phyloP scores from a whole-genome alignment of 1,140 invertebrate genomes.

The Sweltsa coloradensis region DNA sequence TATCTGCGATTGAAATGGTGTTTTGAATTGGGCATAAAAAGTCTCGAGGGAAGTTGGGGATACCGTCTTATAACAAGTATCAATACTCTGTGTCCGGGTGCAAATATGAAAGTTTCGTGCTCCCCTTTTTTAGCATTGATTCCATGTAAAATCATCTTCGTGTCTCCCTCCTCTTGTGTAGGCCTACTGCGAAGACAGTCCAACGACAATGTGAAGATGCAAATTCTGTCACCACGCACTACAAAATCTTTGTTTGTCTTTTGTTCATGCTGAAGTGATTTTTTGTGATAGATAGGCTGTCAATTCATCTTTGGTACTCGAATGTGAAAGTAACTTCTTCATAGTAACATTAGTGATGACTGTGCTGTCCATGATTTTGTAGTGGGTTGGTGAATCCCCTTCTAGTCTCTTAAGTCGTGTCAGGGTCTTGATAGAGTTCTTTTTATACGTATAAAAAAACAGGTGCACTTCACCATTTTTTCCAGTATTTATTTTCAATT shows the following conservation, averaged over 20 bases:
- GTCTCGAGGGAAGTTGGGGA: not conserved
- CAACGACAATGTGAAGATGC: constrained; percentile 3
- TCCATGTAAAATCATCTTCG: constrained; percentile 2
- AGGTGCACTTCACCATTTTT: constrained; percentile 1
- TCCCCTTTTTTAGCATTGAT: constrained; percentile 7
- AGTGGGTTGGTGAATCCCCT: not conserved
- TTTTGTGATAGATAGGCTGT: not conserved
- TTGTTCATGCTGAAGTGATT: not conserved
- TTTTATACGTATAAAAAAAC: not conserved
- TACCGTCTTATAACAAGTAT: constrained; percentile 3
- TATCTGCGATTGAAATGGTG: too few relatives aligned
- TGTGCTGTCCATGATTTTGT: constrained; percentile 2
- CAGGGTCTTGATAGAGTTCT: constrained; percentile 7
- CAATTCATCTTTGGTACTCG: constrained; percentile 5
- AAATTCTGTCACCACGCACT: not conserved
- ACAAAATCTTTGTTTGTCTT: not conserved
- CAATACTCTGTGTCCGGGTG: constrained; percentile 4
- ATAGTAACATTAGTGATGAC: not conserved
- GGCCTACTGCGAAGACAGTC: not conserved
- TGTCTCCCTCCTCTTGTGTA: constrained; percentile 6
- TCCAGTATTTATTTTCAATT: constrained; percentile 3
- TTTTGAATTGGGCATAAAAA: too few relatives aligned
- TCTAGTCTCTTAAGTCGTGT: not conserved
- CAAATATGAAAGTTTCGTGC: not conserved
- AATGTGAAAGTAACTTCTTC: constrained; percentile 4